Evolutionary conservation across 2,113 vertebrate species (phyloP).

Genomic region (Seriola quinqueradiata): DNA sequence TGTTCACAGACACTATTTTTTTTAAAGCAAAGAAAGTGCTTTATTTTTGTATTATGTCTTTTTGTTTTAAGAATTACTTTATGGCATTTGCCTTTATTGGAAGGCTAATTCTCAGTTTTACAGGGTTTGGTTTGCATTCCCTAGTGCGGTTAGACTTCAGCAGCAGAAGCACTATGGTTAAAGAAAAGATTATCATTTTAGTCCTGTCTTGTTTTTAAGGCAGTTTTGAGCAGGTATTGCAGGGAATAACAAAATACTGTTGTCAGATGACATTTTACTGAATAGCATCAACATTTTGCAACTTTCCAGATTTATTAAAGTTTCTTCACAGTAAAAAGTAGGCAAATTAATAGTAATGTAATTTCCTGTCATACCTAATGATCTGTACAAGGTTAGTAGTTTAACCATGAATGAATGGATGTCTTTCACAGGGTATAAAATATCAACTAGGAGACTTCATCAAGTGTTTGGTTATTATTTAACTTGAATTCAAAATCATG

Average conservation of each 20-base stretch:
- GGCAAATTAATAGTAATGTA: background rate
- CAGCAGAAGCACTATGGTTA: no score
- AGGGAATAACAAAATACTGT: background rate
- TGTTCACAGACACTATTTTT: no score
- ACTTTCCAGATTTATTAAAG: no score
- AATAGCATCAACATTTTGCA: background rate
- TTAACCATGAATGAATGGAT: background rate
- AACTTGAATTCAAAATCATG: constrained; percentile 21
- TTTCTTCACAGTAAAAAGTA: background rate
- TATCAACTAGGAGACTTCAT: background rate
- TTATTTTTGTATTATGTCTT: no score
- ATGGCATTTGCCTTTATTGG: no score
- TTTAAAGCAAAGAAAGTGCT: no score
- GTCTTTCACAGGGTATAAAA: constrained; percentile 8
- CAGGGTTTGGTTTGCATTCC: no score
- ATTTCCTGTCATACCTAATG: background rate
- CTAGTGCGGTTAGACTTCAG: no score
- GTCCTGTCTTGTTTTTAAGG: background rate
- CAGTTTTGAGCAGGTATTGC: background rate
- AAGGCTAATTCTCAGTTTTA: background rate
- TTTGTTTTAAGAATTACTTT: no score
- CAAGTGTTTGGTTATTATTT: constrained; percentile 15
- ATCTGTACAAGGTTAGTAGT: background rate
- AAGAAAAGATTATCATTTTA: background rate
- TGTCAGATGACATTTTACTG: background rate